Percentiles rank a stretch among this genome's conserved stretches.
These are phyloP conservation scores for Etheostoma nigrum DNA, from an alignment of 2,797 vertebrate species.

Conservation along the genomic window DNA sequence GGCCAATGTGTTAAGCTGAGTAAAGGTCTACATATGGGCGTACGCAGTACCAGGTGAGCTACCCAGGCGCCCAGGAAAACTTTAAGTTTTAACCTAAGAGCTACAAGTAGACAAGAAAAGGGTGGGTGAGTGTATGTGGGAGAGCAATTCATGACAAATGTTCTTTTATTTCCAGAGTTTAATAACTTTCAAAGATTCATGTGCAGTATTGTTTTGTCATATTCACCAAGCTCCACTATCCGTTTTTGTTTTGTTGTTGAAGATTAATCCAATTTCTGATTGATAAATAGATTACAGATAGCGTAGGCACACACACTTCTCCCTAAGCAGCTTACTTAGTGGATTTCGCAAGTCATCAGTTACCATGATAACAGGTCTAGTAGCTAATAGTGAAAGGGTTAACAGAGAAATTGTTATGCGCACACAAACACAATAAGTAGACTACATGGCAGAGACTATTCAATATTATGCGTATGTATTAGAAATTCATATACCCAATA, in stretches of 20 bases:
- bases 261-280: constrained; percentile 74
- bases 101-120: background rate
- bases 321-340: constrained; percentile 69
- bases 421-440: constrained; percentile 55
- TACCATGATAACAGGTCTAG: constrained; percentile 54
- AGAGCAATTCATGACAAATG: constrained; percentile 31
- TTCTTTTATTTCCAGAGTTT: constrained; percentile 37
- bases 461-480: constrained; percentile 59
- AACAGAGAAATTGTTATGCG: constrained; percentile 55
- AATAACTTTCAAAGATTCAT: constrained; percentile 58
- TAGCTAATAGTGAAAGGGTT: constrained; percentile 62
- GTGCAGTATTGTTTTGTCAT: constrained; percentile 43
- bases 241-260: constrained; percentile 59
- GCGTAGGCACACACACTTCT: constrained; percentile 23
- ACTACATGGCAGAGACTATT: constrained; percentile 50
- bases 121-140: constrained; percentile 1
- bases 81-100: constrained; percentile 25
- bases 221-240: constrained; percentile 27
- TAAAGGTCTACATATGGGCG: too few species aligned
- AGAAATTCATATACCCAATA: constrained; percentile 65
- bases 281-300: constrained; percentile 71
- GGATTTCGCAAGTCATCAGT: constrained; percentile 67
- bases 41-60: too few species aligned
- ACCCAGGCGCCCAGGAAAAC: background rate
- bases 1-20: too few species aligned